Evolutionary conservation across 2,888 invertebrate species (phyloP), one percentile per base, ranked within the genome.

Genomic region (Drosophila atripex): DNA sequence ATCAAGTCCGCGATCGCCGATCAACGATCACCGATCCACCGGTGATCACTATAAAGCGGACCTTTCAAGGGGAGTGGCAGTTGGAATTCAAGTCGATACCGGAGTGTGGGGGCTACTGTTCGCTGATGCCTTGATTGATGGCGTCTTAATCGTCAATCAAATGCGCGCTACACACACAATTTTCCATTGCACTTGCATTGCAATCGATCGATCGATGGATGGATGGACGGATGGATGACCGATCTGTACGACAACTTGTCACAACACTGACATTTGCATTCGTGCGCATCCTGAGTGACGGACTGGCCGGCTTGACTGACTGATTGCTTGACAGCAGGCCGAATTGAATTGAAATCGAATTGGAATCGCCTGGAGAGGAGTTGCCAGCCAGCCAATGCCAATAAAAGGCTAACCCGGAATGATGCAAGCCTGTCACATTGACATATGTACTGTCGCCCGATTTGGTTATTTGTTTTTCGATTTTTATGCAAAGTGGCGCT

Each of bases 111-210:
- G 50, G 72, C 80, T 64, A 77, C 80, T 86, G 75, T 73, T 75
- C 21, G 73, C 71, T 80, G 80, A 82, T 82, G 86, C 82, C 82
- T 89, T 91, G 91, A 91, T 91, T 89, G 91, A 91, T 91, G 90
- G 86, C 88, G 90, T 90, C 90, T 90, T 89, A 89, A 90, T 82
- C 82, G 82, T 88, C 89, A 90, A 91, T 90, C 91, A 90, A 90
- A 82, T 84, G 90, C 86, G 90, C 86, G 79, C 86, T 71, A 76
- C 50, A 69, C 82, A 80, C 73, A 64, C 64, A 64, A 64, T 80
- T 85, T 80, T 74, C 82, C 85, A 82, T 82, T 85, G 73, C 85
- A 85, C 71, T 78, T 69, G 58, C 60, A 56, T 46, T 58, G 23
- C 54, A 59, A 72, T 41, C 63, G 73, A 50, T 64, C 55, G 58